Evolutionary conservation across 2,797 vertebrate genomes (phyloP), one percentile per base, ranked within the genome.

Genomic region (Astyanax mexicanus): DNA sequence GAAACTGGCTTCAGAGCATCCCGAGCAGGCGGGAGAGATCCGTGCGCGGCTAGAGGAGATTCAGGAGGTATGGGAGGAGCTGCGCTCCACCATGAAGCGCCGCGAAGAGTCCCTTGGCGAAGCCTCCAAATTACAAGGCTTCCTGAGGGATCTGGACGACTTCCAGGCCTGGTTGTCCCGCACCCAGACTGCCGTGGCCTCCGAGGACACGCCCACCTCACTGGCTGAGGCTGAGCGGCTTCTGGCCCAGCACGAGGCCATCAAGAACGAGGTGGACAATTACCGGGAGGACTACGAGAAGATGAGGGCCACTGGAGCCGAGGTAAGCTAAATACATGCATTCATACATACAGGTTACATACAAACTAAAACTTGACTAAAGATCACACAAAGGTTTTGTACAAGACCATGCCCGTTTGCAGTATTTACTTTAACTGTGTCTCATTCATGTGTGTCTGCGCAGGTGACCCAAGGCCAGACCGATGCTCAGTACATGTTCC

Each of bases 161-260:
- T 96, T 99, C 84, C 96, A 98, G 89, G 95, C 92, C 0, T 99
- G 98, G 97, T 88, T 99, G 0, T 93, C 96, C 10, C 95, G 96
- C 64, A 96, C 97, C 0, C 96, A 96, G 85, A 96, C 95, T 0
- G 93, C 94, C 0, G 95, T 98, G 51, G 98, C 96, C 35, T 98
- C 96, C 0, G 96, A 97, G 73, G 97, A 98, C 72, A 94, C 94
- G 7, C 96, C 97, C 0, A 95, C 95, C 12, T 96, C 95, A 0
- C 81, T 97, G 69, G 90, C 90, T 0, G 96, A 98, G 78, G 96
- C 97, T 0, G 97, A 98, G 80, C 88, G 86, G 45, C 90, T 96
- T 78, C 89, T 98, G 38, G 88, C 90, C 49, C 96, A 97, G 54
- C 97, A 98, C 0, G 95, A 97, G 64, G 91, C 87, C 80, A 93